A percentile compares a stretch with the other conserved stretches of the same genome.
These are phyloP conservation scores for Eupristina koningsbergeri DNA, from an alignment of 1,140 invertebrate species.

Conservation along the genomic window DNA sequence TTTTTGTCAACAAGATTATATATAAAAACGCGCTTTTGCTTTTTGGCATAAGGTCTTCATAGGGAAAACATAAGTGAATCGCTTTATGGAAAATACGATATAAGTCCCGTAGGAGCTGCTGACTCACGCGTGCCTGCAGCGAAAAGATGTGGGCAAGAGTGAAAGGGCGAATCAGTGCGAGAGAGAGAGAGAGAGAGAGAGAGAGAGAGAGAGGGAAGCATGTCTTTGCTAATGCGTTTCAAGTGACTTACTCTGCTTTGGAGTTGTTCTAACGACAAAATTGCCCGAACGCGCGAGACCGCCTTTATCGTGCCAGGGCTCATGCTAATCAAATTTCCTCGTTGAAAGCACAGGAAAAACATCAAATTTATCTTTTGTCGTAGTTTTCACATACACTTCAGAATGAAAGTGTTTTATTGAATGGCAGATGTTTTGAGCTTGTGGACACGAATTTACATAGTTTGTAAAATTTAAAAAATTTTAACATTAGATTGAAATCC, in stretches of 20 bases:
- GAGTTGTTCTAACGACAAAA: not conserved
- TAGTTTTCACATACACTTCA: not conserved
- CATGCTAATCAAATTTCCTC: slow-evolving; percentile 40
- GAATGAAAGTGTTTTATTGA: not conserved
- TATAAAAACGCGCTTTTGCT: not conserved
- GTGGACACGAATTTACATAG: not conserved
- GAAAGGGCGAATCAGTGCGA: not conserved
- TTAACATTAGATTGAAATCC: too few relatives aligned
- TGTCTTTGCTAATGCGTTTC: not conserved
- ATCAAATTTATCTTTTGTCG: not conserved
- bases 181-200: not conserved
- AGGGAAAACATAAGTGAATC: slow-evolving; percentile 25
- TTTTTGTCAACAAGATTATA: slow-evolving; percentile 37
- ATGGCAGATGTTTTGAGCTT: not conserved
- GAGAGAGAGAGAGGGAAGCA: not conserved
- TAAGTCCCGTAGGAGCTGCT: slow-evolving; percentile 48
- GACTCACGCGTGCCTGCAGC: slow-evolving; percentile 39
- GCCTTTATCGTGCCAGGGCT: not conserved
- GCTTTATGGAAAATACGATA: slow-evolving; percentile 43
- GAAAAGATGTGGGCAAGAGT: not conserved
- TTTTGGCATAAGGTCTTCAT: slow-evolving; percentile 9
- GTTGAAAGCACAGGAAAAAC: not conserved
- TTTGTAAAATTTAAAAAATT: too few relatives aligned
- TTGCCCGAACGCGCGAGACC: not conserved
- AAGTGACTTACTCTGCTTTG: slow-evolving; percentile 1